A percentile compares a stretch with the other conserved stretches of the same genome.
Conservation (phyloP, 2,888 invertebrate species). For the Anorthoa munda region DNA sequence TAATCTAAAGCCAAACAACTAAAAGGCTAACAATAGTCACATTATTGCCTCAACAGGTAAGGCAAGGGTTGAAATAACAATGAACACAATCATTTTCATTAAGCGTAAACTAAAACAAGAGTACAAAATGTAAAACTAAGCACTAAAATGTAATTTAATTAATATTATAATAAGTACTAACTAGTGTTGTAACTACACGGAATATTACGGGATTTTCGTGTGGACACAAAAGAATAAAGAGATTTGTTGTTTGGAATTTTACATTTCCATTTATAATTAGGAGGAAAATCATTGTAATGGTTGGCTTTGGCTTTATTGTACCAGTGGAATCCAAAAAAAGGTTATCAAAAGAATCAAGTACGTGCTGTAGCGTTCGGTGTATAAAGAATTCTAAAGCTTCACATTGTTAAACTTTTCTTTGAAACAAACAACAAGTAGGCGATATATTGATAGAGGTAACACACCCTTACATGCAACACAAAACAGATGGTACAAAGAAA, state of each 20-base stretch:
- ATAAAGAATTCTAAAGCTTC: slow-evolving; percentile 24
- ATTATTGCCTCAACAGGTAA: background rate
- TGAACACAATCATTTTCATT: slow-evolving; percentile 41
- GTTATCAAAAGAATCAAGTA: background rate
- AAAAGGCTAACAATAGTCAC: slow-evolving; percentile 1
- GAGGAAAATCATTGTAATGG: background rate
- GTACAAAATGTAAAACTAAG: slow-evolving; percentile 54
- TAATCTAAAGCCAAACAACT: slow-evolving; percentile 11
- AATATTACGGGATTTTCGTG: slow-evolving; percentile 25
- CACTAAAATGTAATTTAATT: slow-evolving; percentile 65
- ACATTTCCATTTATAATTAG: slow-evolving; percentile 13
- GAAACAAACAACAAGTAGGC: slow-evolving; percentile 30
- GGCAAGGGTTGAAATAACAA: slow-evolving; percentile 34
- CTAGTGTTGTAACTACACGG: slow-evolving; percentile 58
- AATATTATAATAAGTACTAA: slow-evolving; percentile 63
- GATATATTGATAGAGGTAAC: slow-evolving; percentile 30
- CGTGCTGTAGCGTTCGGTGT: background rate
- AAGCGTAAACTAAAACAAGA: slow-evolving; percentile 50
- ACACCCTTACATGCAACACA: slow-evolving; percentile 14
- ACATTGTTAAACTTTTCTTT: slow-evolving; percentile 28
- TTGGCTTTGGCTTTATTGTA: background rate
- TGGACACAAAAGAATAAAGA: slow-evolving; percentile 33
- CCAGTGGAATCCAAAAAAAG: background rate
- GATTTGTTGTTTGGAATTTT: slow-evolving; percentile 37
- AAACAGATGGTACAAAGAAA: slow-evolving; percentile 46